Conservation (phyloP, 2,113 vertebrate species). For the Hemicordylus capensis region DNA sequence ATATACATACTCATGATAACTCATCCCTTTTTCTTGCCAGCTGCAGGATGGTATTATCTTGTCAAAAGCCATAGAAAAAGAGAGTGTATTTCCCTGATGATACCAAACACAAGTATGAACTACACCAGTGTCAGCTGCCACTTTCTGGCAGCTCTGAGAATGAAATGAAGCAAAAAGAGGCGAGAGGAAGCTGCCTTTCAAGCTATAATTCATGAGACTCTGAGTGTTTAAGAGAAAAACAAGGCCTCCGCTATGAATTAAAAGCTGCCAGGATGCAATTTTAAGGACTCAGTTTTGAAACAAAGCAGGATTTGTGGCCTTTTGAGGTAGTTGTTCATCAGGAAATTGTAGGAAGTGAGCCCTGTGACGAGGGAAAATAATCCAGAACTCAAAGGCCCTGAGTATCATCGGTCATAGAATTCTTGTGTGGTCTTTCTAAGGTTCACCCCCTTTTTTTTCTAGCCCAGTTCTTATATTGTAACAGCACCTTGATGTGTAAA, state of each 20-base stretch:
- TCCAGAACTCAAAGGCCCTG: neutral
- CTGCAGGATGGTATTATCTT: neutral
- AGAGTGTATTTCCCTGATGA: neutral
- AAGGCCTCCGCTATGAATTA: neutral
- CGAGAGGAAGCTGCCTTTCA: neutral
- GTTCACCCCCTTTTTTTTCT: neutral
- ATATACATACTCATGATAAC: neutral
- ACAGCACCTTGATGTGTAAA: neutral
- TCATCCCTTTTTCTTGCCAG: neutral
- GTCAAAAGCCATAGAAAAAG: neutral
- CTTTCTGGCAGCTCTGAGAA: neutral
- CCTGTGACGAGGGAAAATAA: neutral
- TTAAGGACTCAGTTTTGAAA: neutral
- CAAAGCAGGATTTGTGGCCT: neutral
- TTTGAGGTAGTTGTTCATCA: neutral
- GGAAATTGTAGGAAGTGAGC: neutral
- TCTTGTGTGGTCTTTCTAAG: neutral
- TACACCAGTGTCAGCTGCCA: neutral
- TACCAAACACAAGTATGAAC: neutral
- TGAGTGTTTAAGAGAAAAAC: neutral
- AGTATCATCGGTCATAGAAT: neutral
- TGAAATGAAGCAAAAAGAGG: neutral
- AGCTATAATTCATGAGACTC: neutral
- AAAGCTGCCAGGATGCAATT: neutral
- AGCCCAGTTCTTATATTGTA: neutral